Evolutionary conservation across 1,140 invertebrate genomes (phyloP), one percentile per base, ranked within the genome.

Genomic region (Nixonia krombeini): DNA sequence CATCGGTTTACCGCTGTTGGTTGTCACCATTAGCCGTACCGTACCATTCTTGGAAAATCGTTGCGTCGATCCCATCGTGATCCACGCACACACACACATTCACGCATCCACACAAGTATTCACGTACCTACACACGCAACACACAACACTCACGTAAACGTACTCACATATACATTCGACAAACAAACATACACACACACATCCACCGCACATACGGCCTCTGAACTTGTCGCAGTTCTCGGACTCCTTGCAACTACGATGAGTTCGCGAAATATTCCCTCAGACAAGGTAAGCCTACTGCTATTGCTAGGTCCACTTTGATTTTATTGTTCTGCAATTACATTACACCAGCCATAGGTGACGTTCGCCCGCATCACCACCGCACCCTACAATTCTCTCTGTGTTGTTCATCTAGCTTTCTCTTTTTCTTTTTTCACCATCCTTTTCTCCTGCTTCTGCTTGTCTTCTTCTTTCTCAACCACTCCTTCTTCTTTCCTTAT

Each of bases 261-360:
- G 81, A 79, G 72, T 79, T 80, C 80, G 70, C 75, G 81, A 70
- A 79, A 79, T 61, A 81, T 83, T 67, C 81, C 81, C 50, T 81
- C 81, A 51, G 81, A 83, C 66, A 83, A 83, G 75, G 81, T 83
- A 47, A 78, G 80, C 21, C 18, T 33, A 56, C 28, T 47, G 25
- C 2, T 33, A 13, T 10, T n/a, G n/a, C n/a, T n/a, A n/a, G n/a
- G 28, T 29, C 2, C 28, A 29, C 10, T 25, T 25, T 25, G 23
- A 29, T 9, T 29, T 5, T n/a, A 1, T 3, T 29, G 28, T n/a
- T n/a, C n/a, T n/a, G n/a, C n/a, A n/a, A n/a, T n/a, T n/a, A n/a
- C n/a, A n/a, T n/a, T n/a, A n/a, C n/a, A n/a, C n/a, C n/a, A n/a
- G n/a, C n/a, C n/a, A n/a, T n/a, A n/a, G n/a, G n/a, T n/a, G n/a